Percentiles rank a stretch among this genome's conserved stretches.
These are phyloP conservation scores for Netelia virgata DNA, from an alignment of 2,888 invertebrate genomes.

Conservation along the genomic window DNA sequence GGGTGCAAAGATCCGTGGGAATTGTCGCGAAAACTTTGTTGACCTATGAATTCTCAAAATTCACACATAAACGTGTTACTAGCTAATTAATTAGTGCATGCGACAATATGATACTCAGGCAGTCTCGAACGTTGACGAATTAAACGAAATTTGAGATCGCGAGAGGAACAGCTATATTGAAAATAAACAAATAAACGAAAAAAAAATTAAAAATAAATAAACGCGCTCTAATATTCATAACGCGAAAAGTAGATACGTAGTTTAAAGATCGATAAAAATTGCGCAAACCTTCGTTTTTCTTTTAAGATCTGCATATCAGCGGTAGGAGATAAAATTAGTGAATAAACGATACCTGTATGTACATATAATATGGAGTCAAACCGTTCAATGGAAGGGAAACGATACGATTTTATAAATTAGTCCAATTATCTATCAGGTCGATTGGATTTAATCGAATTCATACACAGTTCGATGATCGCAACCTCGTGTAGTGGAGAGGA, in stretches of 20 bases:
- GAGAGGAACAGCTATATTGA: not conserved
- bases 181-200: not conserved
- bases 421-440: constrained; percentile 36
- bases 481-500: not conserved
- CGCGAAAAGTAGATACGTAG: not conserved
- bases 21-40: constrained; percentile 17
- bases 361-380: not conserved
- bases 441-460: constrained; percentile 46
- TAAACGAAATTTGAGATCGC: not conserved
- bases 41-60: constrained; percentile 9
- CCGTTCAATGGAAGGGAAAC: constrained; percentile 29
- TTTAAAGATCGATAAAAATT: constrained; percentile 6
- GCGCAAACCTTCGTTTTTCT: not conserved
- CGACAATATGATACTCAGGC: constrained; percentile 72
- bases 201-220: not conserved
- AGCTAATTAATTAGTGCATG: constrained; percentile 73
- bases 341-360: not conserved
- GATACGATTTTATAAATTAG: constrained; percentile 48
- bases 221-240: not conserved
- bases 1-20: not conserved
- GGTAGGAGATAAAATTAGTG: not conserved
- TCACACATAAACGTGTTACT: constrained; percentile 55
- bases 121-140: constrained; percentile 23
- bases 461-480: constrained; percentile 24
- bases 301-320: constrained; percentile 43